A percentile compares a stretch with the other conserved stretches of the same genome.
These are phyloP conservation scores for Pseudochirops cupreus DNA, from an alignment of 2,797 vertebrate genomes.

Conservation along the genomic window DNA sequence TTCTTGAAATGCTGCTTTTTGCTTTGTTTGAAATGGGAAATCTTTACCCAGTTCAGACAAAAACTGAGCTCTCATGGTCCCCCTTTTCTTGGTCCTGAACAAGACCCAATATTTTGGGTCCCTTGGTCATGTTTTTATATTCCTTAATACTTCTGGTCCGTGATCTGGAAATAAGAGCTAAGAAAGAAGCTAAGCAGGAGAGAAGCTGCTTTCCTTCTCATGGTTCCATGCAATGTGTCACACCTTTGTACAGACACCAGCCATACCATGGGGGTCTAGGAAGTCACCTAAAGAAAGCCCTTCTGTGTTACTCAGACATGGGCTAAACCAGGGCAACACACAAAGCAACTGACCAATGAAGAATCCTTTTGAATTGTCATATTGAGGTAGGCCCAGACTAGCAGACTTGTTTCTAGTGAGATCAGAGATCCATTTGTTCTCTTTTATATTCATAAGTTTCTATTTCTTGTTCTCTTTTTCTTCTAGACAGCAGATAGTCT, in stretches of 20 bases:
- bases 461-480: background rate
- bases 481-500: conserved; percentile 34
- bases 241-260: background rate
- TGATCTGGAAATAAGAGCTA: background rate
- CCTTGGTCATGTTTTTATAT: background rate
- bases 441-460: background rate
- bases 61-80: background rate
- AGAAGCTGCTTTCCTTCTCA: background rate
- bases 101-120: background rate
- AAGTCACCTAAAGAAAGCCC: background rate
- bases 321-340: background rate
- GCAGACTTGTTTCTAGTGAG: background rate
- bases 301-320: background rate
- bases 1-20: background rate
- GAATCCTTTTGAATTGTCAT: background rate
- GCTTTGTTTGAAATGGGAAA: background rate
- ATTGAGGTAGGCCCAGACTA: background rate
- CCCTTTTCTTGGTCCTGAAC: background rate
- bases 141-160: background rate
- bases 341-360: background rate
- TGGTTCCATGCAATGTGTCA: background rate
- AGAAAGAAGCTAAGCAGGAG: background rate
- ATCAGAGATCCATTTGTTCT: background rate
- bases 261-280: background rate
- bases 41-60: background rate